Evolutionary conservation across 2,888 invertebrate genomes (phyloP).

Genomic region (Parnassius apollo): DNA sequence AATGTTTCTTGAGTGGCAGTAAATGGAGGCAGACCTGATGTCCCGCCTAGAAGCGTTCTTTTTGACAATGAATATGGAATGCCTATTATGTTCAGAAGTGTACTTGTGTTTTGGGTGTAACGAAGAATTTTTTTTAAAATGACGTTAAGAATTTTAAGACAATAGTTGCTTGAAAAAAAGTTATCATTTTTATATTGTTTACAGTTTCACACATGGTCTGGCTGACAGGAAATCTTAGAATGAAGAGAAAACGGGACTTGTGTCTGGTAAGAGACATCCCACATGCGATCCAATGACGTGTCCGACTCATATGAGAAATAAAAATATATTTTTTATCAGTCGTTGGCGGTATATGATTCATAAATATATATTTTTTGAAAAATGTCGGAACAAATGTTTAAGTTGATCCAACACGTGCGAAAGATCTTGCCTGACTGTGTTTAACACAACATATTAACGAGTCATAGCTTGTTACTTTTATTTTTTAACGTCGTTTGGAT

Average conservation of each 20-base stretch:
- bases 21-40: too few relatives aligned
- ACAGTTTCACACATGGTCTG: neutral
- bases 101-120: too few relatives aligned
- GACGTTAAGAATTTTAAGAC: too few relatives aligned
- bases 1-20: too few relatives aligned
- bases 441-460: slow-evolving; percentile 52
- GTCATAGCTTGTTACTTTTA: slow-evolving; percentile 30
- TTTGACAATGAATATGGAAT: too few relatives aligned
- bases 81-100: too few relatives aligned
- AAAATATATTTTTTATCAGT: slow-evolving; percentile 27
- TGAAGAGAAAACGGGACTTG: neutral
- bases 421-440: slow-evolving; percentile 39
- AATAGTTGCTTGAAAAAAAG: neutral
- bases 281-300: slow-evolving; percentile 13
- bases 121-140: too few relatives aligned
- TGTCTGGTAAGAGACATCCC: slow-evolving; percentile 6
- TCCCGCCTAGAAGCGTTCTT: too few relatives aligned
- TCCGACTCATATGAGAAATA: slow-evolving; percentile 18
- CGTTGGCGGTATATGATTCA: slow-evolving; percentile 51
- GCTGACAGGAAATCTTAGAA: neutral
- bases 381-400: slow-evolving; percentile 38
- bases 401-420: slow-evolving; percentile 43
- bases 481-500: too few relatives aligned
- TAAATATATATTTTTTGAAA: slow-evolving; percentile 41
- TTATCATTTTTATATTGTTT: neutral